Conservation (phyloP, 2,888 invertebrate species). For the Muscina levida region DNA sequence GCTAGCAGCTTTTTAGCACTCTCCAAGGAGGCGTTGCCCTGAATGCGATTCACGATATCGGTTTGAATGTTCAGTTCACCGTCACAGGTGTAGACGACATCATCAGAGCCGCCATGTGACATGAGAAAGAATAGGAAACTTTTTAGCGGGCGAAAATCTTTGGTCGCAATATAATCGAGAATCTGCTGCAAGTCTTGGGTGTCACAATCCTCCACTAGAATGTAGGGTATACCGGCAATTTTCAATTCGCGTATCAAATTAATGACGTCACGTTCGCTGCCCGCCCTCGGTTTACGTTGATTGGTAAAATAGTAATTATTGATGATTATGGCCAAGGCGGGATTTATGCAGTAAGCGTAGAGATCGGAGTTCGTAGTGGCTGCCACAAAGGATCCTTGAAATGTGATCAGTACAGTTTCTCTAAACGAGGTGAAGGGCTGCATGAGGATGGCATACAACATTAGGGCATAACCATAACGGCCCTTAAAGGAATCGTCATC, state of each 20-base stretch:
- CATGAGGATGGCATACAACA: neutral
- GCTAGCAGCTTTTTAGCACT: neutral
- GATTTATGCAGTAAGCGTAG: constrained; percentile 21
- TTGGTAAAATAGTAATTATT: constrained; percentile 26
- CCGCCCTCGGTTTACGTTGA: neutral
- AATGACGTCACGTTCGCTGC: constrained; percentile 11
- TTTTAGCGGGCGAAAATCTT: constrained; percentile 27
- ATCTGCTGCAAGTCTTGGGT: neutral
- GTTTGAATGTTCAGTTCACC: constrained; percentile 1
- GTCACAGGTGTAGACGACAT: constrained; percentile 8
- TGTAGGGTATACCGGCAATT: constrained; percentile 12
- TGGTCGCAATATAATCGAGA: neutral
- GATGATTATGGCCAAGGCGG: constrained; percentile 21
- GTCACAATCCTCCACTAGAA: neutral
- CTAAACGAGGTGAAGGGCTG: neutral
- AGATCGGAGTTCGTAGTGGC: neutral
- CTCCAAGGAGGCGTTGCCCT: neutral
- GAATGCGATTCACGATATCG: neutral
- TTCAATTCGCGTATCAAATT: constrained; percentile 15
- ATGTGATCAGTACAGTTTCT: neutral
- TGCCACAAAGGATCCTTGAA: neutral
- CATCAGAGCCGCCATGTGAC: constrained; percentile 15
- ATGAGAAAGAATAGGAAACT: constrained; percentile 12
- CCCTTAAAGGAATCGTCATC: neutral
- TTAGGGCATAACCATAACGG: neutral